Base-by-base conservation (phyloP, 1,140 invertebrate species). In the Aethina tumida region DNA sequence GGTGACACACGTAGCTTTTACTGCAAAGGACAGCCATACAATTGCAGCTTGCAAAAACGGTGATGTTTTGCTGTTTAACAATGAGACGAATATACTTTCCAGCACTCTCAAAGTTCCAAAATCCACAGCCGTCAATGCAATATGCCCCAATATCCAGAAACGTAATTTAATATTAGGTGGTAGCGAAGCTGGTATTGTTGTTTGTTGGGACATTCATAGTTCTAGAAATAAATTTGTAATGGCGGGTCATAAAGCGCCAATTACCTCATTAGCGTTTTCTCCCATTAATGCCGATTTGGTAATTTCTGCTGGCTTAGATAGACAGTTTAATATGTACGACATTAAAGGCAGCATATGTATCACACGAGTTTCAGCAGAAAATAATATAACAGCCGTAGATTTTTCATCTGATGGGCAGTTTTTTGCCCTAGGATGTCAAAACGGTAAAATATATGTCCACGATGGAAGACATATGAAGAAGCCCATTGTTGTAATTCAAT, bases 191-290 rank as follows among this genome's bases (percentile, higher is more conserved):
- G 59, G 60, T 3, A 41, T 55, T 7, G 53, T 63, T 6, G 52
- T 38, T 10, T 47, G 56, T 22, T 63, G 58, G 57, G 60, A 63
- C 42, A 55, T 50, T 9, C 55, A 63, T 15, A 41, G 45, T 3
- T 52, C 49, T 26, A 54, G 52, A 41, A 27, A 38, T 2, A 54
- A 48, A 25, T 54, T 50, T 26, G 31, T 31, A 19, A 50, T 41
- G 26, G 43, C 51, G 15, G 41, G 53, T 0, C 60, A 63, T 28
- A 42, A 47, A 14, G 53, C 55, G 3, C 46, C 49, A 5, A 50
- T 60, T 7, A 52, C 48, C 9, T 45, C 48, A 20, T 19, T 52
- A 2, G 48, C 46, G 17, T 60, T 59, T 35, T 59, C 55, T 5
- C 50, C 58, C 7, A 20, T 54, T 14, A 54, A 57, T 36, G 7